Percentiles rank a stretch among this genome's conserved stretches.
phyloP scores from a whole-genome alignment of 2,797 vertebrate genomes.

The Oryzias dopingdopingensis region DNA sequence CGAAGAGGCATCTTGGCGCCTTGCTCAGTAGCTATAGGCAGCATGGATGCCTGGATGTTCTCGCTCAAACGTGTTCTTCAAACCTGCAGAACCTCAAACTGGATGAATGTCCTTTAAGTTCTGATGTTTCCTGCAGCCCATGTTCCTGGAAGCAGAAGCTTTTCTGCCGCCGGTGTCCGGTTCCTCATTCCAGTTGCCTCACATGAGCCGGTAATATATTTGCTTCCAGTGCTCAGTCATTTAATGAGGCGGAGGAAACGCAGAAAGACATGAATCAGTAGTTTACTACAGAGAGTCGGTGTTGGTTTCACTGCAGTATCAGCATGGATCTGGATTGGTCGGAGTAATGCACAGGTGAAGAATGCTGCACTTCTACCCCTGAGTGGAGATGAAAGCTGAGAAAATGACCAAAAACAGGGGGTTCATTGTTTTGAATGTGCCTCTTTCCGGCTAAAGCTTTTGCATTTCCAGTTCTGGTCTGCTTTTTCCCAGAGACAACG shows the following conservation, averaged over 20 bases:
- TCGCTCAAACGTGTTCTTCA: too few species aligned
- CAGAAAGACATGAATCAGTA: conserved; percentile 31
- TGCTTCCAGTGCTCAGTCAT: background rate
- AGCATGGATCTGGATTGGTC: conserved; percentile 2
- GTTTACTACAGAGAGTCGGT: conserved; percentile 9
- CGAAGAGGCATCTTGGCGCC: too few species aligned
- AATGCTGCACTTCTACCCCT: background rate
- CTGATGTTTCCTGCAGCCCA: too few species aligned
- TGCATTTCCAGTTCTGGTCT: conserved; percentile 5
- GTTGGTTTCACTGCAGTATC: conserved; percentile 18
- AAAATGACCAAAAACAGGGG: background rate
- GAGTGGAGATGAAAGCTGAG: background rate
- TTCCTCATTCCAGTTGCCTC: too few species aligned
- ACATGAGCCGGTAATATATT: too few species aligned
- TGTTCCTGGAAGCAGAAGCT: too few species aligned
- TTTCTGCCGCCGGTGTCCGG: too few species aligned
- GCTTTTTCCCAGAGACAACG: background rate
- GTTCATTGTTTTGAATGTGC: background rate
- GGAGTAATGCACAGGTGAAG: conserved; percentile 11
- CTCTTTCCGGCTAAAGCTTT: background rate
- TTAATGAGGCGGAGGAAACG: conserved; percentile 23
- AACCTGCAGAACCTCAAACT: too few species aligned
- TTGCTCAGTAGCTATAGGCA: too few species aligned
- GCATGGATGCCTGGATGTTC: too few species aligned
- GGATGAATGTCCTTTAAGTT: too few species aligned